Conservation (phyloP, 2,888 invertebrate genomes). For the Drosophila gaucha region DNA sequence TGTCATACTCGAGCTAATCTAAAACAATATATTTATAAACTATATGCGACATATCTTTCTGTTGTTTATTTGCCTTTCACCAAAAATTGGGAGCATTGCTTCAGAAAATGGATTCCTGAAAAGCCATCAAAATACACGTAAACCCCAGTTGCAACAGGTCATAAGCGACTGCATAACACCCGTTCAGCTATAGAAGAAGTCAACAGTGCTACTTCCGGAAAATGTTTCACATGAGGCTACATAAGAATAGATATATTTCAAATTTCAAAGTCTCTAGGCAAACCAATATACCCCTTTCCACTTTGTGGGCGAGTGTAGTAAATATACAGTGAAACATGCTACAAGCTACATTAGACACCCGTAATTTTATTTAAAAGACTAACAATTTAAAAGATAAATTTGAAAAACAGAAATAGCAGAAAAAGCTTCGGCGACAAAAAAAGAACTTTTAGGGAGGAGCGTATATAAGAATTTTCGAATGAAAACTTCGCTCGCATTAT, state of each 20-base stretch:
- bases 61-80: not conserved
- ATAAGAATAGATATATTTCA: too few species aligned
- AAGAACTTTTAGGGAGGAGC: conserved; percentile 46
- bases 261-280: too few species aligned
- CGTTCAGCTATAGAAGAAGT: too few species aligned
- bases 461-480: conserved; percentile 33
- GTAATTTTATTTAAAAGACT: conserved; percentile 24
- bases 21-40: conserved; percentile 4
- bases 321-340: conserved; percentile 16
- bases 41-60: not conserved
- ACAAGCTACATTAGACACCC: conserved; percentile 15
- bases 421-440: conserved; percentile 55
- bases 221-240: too few species aligned
- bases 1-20: not conserved
- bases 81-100: conserved; percentile 52
- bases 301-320: not conserved
- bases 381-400: conserved; percentile 36
- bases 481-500: conserved; percentile 40
- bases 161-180: not conserved
- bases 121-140: conserved; percentile 28
- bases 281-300: not conserved
- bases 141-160: too few species aligned
- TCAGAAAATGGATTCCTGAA: conserved; percentile 39
- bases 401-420: conserved; percentile 36
- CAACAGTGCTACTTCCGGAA: too few species aligned